Percentiles rank a stretch among this genome's conserved stretches.
Evolutionary conservation across 1,140 invertebrate species (phyloP).

Genomic region (Caenorhabditis remanei): DNA sequence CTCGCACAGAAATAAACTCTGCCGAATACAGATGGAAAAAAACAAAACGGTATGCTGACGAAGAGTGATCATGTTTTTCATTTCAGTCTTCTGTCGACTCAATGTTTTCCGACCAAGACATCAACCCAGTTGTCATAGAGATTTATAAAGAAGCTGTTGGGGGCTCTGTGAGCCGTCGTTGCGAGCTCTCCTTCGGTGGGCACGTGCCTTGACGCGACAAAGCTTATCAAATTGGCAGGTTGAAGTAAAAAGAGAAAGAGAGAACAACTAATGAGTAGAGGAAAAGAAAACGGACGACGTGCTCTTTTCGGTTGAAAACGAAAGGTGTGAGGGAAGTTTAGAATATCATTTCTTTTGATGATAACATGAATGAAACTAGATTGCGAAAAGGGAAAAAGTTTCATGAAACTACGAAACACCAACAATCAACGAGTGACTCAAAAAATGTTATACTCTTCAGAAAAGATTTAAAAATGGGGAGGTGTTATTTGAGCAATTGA

Average conservation of each 20-base stretch:
- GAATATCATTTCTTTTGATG: background rate
- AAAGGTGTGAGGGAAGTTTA: background rate
- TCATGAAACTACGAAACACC: background rate
- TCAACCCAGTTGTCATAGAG: constrained; percentile 37
- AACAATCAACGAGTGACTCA: too few species aligned
- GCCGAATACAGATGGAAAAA: background rate
- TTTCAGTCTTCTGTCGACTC: background rate
- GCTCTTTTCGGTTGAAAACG: constrained; percentile 15
- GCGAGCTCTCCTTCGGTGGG: background rate
- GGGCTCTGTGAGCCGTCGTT: background rate
- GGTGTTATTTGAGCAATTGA: too few species aligned
- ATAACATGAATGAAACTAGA: constrained; percentile 23
- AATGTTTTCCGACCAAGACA: background rate
- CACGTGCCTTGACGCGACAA: background rate
- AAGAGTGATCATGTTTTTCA: constrained; percentile 14
- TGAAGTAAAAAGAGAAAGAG: background rate
- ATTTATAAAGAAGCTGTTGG: background rate
- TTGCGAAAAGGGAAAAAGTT: background rate
- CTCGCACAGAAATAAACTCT: background rate
- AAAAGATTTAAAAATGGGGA: too few species aligned
- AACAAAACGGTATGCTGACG: background rate
- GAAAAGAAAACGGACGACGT: constrained; percentile 6
- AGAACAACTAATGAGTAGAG: too few species aligned
- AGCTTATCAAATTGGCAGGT: constrained; percentile 47
- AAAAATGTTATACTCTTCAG: too few species aligned